phyloP scores from a whole-genome alignment of 37 sponge, comb jelly and placozoan species.

The Agelas oroides region DNA sequence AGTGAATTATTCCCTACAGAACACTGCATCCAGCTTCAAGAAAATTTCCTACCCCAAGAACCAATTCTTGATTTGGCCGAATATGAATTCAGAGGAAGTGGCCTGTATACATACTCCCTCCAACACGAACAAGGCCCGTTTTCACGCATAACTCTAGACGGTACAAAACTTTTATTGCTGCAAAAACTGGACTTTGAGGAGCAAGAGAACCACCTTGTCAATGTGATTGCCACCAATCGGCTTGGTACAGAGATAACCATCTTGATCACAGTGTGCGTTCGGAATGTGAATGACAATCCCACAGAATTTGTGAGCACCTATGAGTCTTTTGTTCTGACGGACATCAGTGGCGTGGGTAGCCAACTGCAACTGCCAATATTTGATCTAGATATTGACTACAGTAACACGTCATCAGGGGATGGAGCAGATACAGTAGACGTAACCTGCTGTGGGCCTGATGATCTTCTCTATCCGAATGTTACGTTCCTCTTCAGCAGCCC shows the following conservation, averaged over 20 bases:
- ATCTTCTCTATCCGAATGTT: background rate
- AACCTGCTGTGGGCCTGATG: background rate
- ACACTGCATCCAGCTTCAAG: constrained; percentile 50
- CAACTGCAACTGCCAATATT: constrained; percentile 20
- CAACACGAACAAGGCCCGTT: background rate
- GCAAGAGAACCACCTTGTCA: background rate
- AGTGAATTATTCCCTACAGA: background rate
- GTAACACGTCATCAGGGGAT: background rate
- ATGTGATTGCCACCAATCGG: constrained; percentile 38
- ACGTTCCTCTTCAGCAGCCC: constrained; percentile 15
- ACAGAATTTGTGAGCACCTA: constrained; percentile 38
- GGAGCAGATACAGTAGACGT: background rate
- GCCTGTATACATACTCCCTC: constrained; percentile 40
- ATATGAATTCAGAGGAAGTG: constrained; percentile 19
- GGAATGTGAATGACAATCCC: constrained; percentile 74
- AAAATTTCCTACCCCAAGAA: constrained; percentile 28
- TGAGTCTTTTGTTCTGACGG: constrained; percentile 14
- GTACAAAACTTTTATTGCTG: background rate
- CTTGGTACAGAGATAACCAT: constrained; percentile 12
- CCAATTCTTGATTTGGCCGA: constrained; percentile 36
- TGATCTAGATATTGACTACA: constrained; percentile 29
- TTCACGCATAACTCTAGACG: background rate
- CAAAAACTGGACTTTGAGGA: constrained; percentile 60
- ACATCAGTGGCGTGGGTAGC: constrained; percentile 17
- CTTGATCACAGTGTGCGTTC: constrained; percentile 49